Conservation (phyloP, 2,113 vertebrate species). For the Gobius niger region DNA sequence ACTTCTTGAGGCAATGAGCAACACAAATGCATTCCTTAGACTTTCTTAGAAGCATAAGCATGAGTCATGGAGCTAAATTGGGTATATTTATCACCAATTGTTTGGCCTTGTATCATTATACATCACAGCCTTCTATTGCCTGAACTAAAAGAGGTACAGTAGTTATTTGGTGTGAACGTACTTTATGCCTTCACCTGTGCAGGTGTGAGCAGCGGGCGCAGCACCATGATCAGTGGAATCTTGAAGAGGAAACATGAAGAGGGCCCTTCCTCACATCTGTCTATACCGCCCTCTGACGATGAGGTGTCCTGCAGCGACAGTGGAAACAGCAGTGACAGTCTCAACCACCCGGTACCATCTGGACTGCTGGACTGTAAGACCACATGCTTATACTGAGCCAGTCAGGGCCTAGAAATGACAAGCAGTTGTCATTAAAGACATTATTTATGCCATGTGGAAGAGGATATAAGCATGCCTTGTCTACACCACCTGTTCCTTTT, state of each 20-base stretch:
- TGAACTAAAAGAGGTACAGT: not conserved
- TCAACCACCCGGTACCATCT: conserved; percentile 86
- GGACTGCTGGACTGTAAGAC: conserved; percentile 86
- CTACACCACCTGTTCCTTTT: not conserved
- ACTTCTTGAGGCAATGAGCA: not conserved
- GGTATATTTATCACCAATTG: not conserved
- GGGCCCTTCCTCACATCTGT: conserved; percentile 87
- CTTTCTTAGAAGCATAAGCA: not conserved
- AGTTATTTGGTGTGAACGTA: not conserved
- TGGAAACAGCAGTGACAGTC: conserved; percentile 93
- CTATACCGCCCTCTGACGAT: conserved; percentile 85
- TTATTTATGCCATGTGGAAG: too few species aligned
- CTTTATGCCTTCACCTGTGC: not conserved
- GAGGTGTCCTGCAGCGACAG: conserved; percentile 91
- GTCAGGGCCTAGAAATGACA: not conserved
- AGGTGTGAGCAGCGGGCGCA: conserved; percentile 41
- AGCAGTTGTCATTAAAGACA: too few species aligned
- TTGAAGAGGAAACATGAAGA: conserved; percentile 90
- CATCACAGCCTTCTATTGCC: not conserved
- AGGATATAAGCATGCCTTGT: not conserved
- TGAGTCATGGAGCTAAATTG: conserved; percentile 3
- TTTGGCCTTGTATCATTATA: not conserved
- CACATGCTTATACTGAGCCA: not conserved
- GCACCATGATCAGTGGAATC: conserved; percentile 83
- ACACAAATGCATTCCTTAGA: not conserved